These are phyloP conservation scores for Triops longicaudatus DNA, from an alignment of 1,140 invertebrate species.

Conservation along the genomic window DNA sequence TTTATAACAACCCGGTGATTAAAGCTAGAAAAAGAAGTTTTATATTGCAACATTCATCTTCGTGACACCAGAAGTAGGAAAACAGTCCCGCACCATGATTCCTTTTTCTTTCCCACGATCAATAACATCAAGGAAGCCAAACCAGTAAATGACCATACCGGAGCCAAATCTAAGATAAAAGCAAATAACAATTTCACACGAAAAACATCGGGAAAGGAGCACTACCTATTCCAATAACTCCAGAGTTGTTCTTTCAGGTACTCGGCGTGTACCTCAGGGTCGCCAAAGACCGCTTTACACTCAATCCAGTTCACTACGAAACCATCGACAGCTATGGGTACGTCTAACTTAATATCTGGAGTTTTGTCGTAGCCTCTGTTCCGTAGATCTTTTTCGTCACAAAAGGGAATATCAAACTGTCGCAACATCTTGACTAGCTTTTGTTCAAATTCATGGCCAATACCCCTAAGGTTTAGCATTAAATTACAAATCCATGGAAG, in stretches of 20 bases:
- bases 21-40: too few species aligned
- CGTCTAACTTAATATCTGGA: slow-evolving; percentile 81
- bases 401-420: slow-evolving; percentile 55
- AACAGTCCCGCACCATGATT: background rate
- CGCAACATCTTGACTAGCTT: slow-evolving; percentile 52
- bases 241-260: slow-evolving; percentile 78
- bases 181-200: slow-evolving; percentile 10
- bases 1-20: too few species aligned
- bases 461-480: slow-evolving; percentile 44
- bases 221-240: slow-evolving; percentile 81
- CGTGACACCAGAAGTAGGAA: background rate
- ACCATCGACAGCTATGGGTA: slow-evolving; percentile 78
- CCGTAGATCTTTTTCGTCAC: slow-evolving; percentile 71
- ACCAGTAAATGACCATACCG: slow-evolving; percentile 93
- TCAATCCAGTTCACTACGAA: slow-evolving; percentile 91
- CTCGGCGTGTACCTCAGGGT: slow-evolving; percentile 66
- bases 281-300: slow-evolving; percentile 89
- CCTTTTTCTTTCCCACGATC: slow-evolving; percentile 29
- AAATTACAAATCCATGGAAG: slow-evolving; percentile 1
- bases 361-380: slow-evolving; percentile 86
- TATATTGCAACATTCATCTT: background rate
- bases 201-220: slow-evolving; percentile 22
- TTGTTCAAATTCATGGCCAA: slow-evolving; percentile 67
- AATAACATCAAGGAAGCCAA: slow-evolving; percentile 74
- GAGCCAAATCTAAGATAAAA: slow-evolving; percentile 65